Conservation (phyloP, 1,140 invertebrate genomes). For the Melanaphis sacchari region DNA sequence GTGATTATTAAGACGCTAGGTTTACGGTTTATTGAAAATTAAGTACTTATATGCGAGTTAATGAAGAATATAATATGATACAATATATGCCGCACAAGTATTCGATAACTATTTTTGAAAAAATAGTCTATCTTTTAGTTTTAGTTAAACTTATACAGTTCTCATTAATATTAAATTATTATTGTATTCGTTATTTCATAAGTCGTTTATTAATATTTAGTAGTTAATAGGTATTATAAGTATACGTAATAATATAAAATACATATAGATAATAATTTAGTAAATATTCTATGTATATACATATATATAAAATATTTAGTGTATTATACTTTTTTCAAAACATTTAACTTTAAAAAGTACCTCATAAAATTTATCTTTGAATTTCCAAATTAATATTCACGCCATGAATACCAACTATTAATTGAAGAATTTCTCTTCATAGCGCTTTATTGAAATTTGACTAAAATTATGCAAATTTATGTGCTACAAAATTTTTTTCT, state of each 20-base stretch:
- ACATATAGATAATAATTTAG: neutral
- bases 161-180: neutral
- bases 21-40: neutral
- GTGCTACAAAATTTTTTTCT: neutral
- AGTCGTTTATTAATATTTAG: neutral
- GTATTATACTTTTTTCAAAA: neutral
- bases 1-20: slow-evolving; percentile 63
- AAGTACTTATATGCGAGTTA: neutral
- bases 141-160: neutral
- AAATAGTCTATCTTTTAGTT: neutral
- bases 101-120: neutral
- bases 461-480: neutral
- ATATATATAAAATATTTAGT: no score
- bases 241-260: neutral
- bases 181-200: neutral
- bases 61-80: no score
- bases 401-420: neutral
- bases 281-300: no score
- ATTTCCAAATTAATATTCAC: neutral
- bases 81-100: neutral
- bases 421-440: neutral
- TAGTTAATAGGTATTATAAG: neutral
- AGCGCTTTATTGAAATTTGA: neutral
- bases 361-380: no score
- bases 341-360: neutral